Conservation (phyloP, 2,113 vertebrate species). For the Burhinus bistriatus region DNA sequence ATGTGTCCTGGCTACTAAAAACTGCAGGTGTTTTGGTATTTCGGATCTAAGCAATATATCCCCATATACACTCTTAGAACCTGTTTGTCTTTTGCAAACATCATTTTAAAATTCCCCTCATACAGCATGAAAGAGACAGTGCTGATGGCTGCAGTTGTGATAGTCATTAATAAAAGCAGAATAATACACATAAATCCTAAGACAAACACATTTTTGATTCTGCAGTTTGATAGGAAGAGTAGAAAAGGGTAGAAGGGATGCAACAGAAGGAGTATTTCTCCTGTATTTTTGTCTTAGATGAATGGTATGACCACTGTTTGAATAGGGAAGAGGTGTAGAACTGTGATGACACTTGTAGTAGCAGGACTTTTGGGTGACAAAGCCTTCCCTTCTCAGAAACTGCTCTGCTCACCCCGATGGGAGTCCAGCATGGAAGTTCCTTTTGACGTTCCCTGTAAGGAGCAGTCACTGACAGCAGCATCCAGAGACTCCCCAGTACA, state of each 20-base stretch:
- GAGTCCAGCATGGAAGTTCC: not conserved
- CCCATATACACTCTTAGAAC: fast-evolving
- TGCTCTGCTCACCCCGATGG: fast-evolving
- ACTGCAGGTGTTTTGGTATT: not conserved
- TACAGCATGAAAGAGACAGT: fast-evolving
- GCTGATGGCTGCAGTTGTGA: not conserved
- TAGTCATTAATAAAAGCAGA: not conserved
- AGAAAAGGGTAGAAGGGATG: not conserved
- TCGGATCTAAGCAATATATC: not conserved
- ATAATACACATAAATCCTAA: not conserved
- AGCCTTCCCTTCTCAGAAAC: not conserved
- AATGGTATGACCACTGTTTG: not conserved
- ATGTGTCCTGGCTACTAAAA: not conserved
- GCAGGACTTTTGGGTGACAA: not conserved
- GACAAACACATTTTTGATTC: not conserved
- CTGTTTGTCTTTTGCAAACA: not conserved
- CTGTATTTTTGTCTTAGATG: not conserved
- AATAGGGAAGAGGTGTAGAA: not conserved
- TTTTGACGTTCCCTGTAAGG: not conserved
- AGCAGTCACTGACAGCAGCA: not conserved
- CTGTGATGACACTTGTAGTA: not conserved
- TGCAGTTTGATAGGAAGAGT: not conserved
- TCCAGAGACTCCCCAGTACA: fast-evolving
- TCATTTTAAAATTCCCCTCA: not conserved
- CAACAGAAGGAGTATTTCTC: not conserved